Percentiles rank a stretch among this genome's conserved stretches.
Evolutionary conservation across 2,888 invertebrate species (phyloP).

Genomic region (Sesia bembeciformis): DNA sequence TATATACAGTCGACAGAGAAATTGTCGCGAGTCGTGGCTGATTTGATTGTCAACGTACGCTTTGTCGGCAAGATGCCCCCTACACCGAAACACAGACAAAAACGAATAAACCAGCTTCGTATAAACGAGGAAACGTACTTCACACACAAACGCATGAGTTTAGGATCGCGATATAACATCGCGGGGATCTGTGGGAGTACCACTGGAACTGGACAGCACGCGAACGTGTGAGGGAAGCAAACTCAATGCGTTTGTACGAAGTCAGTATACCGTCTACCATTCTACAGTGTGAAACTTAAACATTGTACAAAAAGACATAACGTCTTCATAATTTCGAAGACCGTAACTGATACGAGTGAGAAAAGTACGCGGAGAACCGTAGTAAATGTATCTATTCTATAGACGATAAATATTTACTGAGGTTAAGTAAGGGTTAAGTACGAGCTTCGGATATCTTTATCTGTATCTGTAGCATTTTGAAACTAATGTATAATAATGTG

Average conservation of each 20-base stretch:
- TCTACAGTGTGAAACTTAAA: background rate
- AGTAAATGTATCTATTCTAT: too few species aligned
- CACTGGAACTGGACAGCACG: too few species aligned
- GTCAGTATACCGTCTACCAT: background rate
- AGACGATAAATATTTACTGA: too few species aligned
- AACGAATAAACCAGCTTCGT: conserved; percentile 13
- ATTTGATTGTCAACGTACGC: conserved; percentile 57
- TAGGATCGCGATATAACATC: too few species aligned
- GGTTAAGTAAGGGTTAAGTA: too few species aligned
- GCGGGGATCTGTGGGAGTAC: too few species aligned
- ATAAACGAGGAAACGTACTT: background rate
- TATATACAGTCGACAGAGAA: conserved; percentile 23
- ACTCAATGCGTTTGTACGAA: too few species aligned
- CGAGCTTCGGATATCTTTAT: too few species aligned
- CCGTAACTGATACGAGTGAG: conserved; percentile 28
- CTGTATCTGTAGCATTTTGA: too few species aligned
- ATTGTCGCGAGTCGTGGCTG: conserved; percentile 37
- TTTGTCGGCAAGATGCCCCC: conserved; percentile 32
- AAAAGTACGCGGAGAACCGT: too few species aligned
- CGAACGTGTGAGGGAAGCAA: too few species aligned
- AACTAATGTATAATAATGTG: too few species aligned
- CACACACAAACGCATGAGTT: background rate
- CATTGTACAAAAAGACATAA: conserved; percentile 19
- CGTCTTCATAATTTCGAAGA: conserved; percentile 33
- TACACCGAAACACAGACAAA: background rate